Evolutionary conservation across 2,113 vertebrate species (phyloP).

Genomic region (Melospiza georgiana): DNA sequence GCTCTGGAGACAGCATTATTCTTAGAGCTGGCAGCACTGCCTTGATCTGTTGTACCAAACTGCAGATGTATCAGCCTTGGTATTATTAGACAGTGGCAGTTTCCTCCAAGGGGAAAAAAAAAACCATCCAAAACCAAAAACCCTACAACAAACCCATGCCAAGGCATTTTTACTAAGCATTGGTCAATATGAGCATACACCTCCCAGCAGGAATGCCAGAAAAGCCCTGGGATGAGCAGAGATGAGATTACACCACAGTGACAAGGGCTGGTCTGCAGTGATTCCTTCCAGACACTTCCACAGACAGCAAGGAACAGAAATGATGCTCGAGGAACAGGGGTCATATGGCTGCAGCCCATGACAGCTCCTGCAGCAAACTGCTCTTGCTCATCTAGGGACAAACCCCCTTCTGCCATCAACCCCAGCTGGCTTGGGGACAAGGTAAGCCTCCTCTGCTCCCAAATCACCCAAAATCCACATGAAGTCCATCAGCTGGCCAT

Average conservation of each 20-base stretch:
- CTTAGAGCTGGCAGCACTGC: neutral
- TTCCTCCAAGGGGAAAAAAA: neutral
- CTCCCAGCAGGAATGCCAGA: neutral
- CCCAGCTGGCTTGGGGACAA: neutral
- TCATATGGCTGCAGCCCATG: neutral
- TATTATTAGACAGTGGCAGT: neutral
- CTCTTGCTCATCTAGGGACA: neutral
- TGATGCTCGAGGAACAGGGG: rapidly evolving
- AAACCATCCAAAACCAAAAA: neutral
- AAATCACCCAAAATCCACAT: neutral
- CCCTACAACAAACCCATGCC: neutral
- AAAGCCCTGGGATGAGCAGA: neutral
- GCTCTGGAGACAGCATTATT: conserved; percentile 10
- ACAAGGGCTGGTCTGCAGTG: neutral
- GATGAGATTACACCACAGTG: neutral
- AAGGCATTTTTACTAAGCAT: neutral
- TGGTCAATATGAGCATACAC: rapidly evolving
- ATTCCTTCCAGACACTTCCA: neutral
- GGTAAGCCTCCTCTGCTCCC: neutral
- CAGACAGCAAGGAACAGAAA: neutral
- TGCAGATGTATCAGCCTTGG: neutral
- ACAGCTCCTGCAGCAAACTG: neutral
- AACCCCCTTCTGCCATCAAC: neutral
- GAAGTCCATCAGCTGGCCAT: neutral
- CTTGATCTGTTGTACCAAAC: conserved; percentile 34